Evolutionary conservation across 1,140 invertebrate species (phyloP).

Genomic region (Ylistrum balloti): DNA sequence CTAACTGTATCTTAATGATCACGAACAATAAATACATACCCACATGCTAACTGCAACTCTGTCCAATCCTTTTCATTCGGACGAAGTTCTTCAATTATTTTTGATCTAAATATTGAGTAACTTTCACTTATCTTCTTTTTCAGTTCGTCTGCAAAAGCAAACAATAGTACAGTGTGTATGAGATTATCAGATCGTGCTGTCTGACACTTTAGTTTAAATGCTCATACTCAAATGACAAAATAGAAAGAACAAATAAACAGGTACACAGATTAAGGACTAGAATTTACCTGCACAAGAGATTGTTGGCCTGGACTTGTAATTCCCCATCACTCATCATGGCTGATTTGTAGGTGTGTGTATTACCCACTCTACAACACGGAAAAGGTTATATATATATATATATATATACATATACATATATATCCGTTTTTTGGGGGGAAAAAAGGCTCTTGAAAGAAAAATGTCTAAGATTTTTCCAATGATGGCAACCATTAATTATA

Average conservation of each 20-base stretch:
- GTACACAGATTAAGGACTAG: no score
- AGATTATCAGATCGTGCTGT: neutral
- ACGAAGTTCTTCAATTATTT: slow-evolving; percentile 80
- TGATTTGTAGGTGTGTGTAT: neutral
- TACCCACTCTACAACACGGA: no score
- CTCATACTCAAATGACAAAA: neutral
- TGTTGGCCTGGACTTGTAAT: slow-evolving; percentile 81
- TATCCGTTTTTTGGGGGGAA: no score
- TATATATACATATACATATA: no score
- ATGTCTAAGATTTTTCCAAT: no score
- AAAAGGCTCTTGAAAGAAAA: no score
- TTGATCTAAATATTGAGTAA: slow-evolving; percentile 81
- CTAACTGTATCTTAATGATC: no score
- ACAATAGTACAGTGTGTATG: neutral
- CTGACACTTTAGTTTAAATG: neutral
- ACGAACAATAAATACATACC: slow-evolving; percentile 68
- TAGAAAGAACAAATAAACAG: no score
- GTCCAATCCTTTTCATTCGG: slow-evolving; percentile 78
- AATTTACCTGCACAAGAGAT: slow-evolving; percentile 79
- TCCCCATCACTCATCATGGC: slow-evolving; percentile 76
- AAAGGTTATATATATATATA: no score
- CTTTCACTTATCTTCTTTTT: slow-evolving; percentile 83
- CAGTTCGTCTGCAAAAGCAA: slow-evolving; percentile 80
- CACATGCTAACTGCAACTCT: slow-evolving; percentile 79
- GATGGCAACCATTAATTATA: no score